phyloP scores from a whole-genome alignment of 1,140 invertebrate genomes.

The Caerostris darwini region DNA sequence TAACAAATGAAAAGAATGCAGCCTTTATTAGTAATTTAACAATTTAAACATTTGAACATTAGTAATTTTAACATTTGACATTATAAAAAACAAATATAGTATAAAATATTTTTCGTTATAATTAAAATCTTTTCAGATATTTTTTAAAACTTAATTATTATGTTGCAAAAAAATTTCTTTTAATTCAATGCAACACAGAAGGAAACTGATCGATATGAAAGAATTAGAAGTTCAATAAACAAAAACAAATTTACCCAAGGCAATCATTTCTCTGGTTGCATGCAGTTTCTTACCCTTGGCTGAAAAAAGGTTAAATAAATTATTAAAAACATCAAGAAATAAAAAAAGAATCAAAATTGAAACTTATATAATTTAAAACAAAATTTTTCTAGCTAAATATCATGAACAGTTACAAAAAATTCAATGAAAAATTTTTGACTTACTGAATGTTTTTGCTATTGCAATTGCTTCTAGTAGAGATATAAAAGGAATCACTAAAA shows the following conservation, averaged over 20 bases:
- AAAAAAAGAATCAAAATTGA: background rate
- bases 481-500: constrained; percentile 89
- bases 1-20: too few species aligned
- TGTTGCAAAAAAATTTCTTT: too few species aligned
- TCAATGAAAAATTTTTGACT: constrained; percentile 78
- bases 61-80: too few species aligned
- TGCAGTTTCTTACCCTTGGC: constrained; percentile 78
- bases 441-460: constrained; percentile 91
- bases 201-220: background rate
- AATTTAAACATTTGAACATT: too few species aligned
- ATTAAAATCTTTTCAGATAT: too few species aligned
- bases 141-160: too few species aligned
- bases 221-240: background rate
- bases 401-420: background rate
- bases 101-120: too few species aligned
- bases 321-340: background rate
- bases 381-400: background rate
- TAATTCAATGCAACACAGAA: too few species aligned
- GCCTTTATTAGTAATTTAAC: too few species aligned
- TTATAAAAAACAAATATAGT: too few species aligned
- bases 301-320: constrained; percentile 50
- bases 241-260: constrained; percentile 76
- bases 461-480: constrained; percentile 91
- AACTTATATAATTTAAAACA: background rate
- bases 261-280: constrained; percentile 80